A percentile compares a stretch with the other conserved stretches of the same genome.
Conservation (phyloP, 2,888 invertebrate species). For the Oscheius sp. region DNA sequence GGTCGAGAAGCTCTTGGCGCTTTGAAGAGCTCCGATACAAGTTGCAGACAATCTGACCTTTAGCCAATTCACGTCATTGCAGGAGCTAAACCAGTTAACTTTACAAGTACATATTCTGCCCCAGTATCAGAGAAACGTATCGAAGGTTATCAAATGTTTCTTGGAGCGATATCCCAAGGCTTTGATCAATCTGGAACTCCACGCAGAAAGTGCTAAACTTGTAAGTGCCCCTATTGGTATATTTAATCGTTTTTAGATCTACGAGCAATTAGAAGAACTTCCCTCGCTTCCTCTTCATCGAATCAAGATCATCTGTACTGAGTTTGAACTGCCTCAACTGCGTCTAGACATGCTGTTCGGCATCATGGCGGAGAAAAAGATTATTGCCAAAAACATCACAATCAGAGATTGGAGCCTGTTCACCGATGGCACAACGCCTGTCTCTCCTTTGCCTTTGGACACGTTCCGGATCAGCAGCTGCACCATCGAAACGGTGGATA, state of each 20-base stretch:
- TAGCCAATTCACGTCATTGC: conserved; percentile 21
- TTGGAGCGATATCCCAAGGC: conserved; percentile 52
- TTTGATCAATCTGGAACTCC: conserved; percentile 51
- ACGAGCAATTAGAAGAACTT: conserved; percentile 49
- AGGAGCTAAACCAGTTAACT: conserved; percentile 53
- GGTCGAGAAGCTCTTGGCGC: neutral
- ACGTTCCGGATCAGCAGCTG: conserved; percentile 55
- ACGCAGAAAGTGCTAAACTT: conserved; percentile 44
- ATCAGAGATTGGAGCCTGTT: conserved; percentile 59
- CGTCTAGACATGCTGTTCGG: conserved; percentile 50
- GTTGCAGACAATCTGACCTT: neutral
- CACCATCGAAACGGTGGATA: conserved; percentile 57
- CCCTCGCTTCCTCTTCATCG: conserved; percentile 50
- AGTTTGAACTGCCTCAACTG: conserved; percentile 55
- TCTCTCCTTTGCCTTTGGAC: conserved; percentile 53
- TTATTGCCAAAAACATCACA: conserved; percentile 55
- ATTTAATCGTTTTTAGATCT: conserved; percentile 34
- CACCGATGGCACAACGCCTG: conserved; percentile 52
- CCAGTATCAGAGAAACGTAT: conserved; percentile 43
- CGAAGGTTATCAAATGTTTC: conserved; percentile 47
- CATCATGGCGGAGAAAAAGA: conserved; percentile 48
- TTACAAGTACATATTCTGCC: conserved; percentile 55
- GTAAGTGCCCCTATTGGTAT: neutral
- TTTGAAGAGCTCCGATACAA: neutral
- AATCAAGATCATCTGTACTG: conserved; percentile 58